phyloP scores from a whole-genome alignment of 2,888 invertebrate species.

The Allygus modestus region DNA sequence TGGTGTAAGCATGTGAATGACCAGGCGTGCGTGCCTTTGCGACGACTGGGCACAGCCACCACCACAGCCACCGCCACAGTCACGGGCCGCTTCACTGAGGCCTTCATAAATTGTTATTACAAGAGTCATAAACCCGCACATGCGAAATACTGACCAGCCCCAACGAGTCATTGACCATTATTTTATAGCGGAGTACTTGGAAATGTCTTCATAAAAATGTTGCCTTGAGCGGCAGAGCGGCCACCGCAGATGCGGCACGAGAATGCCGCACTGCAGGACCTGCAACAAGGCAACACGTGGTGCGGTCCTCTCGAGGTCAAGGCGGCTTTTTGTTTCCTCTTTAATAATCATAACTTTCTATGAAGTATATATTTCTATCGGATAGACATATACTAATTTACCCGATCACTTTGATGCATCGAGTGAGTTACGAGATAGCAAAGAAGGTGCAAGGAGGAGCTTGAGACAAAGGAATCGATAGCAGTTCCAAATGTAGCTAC shows the following conservation, averaged over 20 bases:
- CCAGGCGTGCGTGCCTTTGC: slow-evolving; percentile 26
- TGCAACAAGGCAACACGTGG: no score
- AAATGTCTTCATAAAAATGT: slow-evolving; percentile 57
- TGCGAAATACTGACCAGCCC: slow-evolving; percentile 59
- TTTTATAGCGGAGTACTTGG: slow-evolving; percentile 52
- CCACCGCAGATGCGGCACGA: neutral
- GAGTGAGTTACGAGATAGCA: no score
- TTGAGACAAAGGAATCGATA: no score
- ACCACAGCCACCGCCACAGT: neutral
- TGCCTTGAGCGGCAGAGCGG: slow-evolving; percentile 38
- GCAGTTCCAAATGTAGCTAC: no score
- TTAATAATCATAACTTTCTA: no score
- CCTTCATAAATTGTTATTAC: slow-evolving; percentile 60
- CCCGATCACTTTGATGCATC: no score
- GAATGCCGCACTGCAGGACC: no score
- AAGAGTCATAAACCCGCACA: slow-evolving; percentile 53
- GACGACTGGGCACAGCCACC: neutral
- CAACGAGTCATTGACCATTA: slow-evolving; percentile 61
- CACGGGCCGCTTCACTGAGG: slow-evolving; percentile 29
- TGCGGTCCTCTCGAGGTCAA: no score
- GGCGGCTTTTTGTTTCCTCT: no score
- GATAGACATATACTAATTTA: no score
- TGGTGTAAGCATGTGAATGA: neutral
- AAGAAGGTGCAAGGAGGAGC: no score
- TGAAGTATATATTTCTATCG: no score